A percentile compares a stretch with the other conserved stretches of the same genome.
Conservation (phyloP, 2,888 invertebrate genomes). For the Priocnemis perturbator region DNA sequence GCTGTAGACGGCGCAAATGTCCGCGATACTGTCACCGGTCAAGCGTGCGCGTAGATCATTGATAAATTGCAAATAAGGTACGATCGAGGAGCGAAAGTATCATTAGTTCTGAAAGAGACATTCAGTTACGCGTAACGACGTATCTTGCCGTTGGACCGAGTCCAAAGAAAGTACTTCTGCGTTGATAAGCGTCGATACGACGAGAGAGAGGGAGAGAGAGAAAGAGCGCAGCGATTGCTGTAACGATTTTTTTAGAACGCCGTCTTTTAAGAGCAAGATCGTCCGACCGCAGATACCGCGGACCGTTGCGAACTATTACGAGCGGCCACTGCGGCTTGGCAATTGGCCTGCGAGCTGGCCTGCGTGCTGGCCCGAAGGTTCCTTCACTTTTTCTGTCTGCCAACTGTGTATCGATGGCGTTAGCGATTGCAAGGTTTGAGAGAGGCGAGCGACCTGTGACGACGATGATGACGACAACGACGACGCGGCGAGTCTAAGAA, state of each 20-base stretch:
- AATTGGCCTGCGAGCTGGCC: slow-evolving; percentile 19
- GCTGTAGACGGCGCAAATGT: too few species aligned
- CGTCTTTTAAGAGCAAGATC: slow-evolving; percentile 13
- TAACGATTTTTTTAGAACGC: too few species aligned
- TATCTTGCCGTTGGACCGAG: too few species aligned
- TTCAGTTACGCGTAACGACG: too few species aligned
- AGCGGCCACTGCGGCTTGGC: slow-evolving; percentile 14
- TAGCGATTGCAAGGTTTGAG: slow-evolving; percentile 14
- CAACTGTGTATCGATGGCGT: neutral
- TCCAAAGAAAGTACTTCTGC: too few species aligned
- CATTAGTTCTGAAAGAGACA: too few species aligned
- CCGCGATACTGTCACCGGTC: too few species aligned
- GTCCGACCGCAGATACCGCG: slow-evolving; percentile 32
- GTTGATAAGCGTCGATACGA: too few species aligned
- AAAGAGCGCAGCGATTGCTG: too few species aligned
- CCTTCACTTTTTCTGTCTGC: slow-evolving; percentile 32
- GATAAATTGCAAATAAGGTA: too few species aligned
- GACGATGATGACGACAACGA: slow-evolving; percentile 13
- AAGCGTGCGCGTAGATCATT: too few species aligned
- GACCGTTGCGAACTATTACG: slow-evolving; percentile 30
- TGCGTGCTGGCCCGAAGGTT: slow-evolving; percentile 25
- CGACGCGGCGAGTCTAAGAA: slow-evolving; percentile 23
- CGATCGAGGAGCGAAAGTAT: too few species aligned
- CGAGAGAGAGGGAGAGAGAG: neutral
- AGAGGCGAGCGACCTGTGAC: slow-evolving; percentile 27